Evolutionary conservation across 2,797 vertebrate genomes (phyloP), one percentile per base, ranked within the genome.

Genomic region (Masticophis lateralis): DNA sequence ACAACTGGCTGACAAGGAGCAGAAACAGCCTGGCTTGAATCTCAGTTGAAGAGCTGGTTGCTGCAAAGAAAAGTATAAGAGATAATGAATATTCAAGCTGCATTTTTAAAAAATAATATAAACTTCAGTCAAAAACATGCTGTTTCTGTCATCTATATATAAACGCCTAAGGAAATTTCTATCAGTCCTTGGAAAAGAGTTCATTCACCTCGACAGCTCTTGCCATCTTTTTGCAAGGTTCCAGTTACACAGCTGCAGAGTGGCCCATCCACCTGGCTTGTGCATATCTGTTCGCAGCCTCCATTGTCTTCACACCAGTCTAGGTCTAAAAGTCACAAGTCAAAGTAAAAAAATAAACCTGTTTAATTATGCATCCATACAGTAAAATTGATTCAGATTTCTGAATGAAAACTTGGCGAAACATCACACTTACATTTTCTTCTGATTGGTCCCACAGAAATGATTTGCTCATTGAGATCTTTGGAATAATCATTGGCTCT

Each of bases 281-380:
- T 99, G 96, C 99, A 99, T 96, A 99, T 99, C 98, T 99, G 99
- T 95, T 99, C 99, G 74, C 99, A 99, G 87, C 99, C 99, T 0
- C 99, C 99, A 0, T 99, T 99, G 95, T 98, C 95, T 69, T 98
- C 98, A 25, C 99, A 99, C 99, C 99, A 99, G 97, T 99, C 98
- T 0, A 98, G 97, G 6, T 98, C 99, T 99, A 93, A 56, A 53
- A 91, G 5, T 43, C 56, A 94, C 13, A 51, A 74, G 16, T 56
- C 11, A 74, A 47, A 25, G 11, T 13, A 59, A 20, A 51, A 43
- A 10, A 60, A 43, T 2, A 57, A 61, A 63, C 11, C 1, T 27
- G 22, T 56, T 56, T 12, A 66, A 83, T n/a, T 16, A 69, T 43
- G 32, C n/a, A 20, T 32, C 60, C 20, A 18, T 55, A 43, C 55